Conservation (phyloP, 2,888 invertebrate genomes). For the Syrista parreyssii region DNA sequence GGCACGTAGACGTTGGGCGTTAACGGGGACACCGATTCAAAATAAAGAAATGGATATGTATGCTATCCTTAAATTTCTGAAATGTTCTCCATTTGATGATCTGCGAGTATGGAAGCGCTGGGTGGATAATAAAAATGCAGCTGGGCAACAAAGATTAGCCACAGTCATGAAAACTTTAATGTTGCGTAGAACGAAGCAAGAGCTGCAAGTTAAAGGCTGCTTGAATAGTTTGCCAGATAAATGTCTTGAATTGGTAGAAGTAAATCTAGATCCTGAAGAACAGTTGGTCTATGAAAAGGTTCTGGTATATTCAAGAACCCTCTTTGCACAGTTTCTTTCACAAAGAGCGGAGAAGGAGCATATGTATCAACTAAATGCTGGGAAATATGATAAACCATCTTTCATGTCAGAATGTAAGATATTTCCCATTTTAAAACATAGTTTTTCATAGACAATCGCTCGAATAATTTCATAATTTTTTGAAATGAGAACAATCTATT, state of each 20-base stretch:
- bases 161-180: constrained; percentile 87
- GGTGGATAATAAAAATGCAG: constrained; percentile 85
- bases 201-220: constrained; percentile 75
- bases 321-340: constrained; percentile 81
- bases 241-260: constrained; percentile 69
- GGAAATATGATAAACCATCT: constrained; percentile 36
- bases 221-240: constrained; percentile 75
- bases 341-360: constrained; percentile 78
- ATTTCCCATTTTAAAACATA: neutral
- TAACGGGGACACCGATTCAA: constrained; percentile 96
- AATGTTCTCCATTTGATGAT: constrained; percentile 91
- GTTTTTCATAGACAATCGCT: neutral
- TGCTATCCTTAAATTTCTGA: constrained; percentile 84
- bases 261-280: constrained; percentile 77
- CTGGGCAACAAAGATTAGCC: constrained; percentile 84
- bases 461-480: neutral
- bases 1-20: constrained; percentile 78
- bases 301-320: constrained; percentile 77
- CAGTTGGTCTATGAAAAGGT: constrained; percentile 83
- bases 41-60: constrained; percentile 90
- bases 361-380: constrained; percentile 39
- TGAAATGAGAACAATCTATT: too few relatives aligned
- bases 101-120: constrained; percentile 90
- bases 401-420: constrained; percentile 8
- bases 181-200: constrained; percentile 87